Conservation (phyloP, 2,113 vertebrate species). For the Malurus elegans region DNA sequence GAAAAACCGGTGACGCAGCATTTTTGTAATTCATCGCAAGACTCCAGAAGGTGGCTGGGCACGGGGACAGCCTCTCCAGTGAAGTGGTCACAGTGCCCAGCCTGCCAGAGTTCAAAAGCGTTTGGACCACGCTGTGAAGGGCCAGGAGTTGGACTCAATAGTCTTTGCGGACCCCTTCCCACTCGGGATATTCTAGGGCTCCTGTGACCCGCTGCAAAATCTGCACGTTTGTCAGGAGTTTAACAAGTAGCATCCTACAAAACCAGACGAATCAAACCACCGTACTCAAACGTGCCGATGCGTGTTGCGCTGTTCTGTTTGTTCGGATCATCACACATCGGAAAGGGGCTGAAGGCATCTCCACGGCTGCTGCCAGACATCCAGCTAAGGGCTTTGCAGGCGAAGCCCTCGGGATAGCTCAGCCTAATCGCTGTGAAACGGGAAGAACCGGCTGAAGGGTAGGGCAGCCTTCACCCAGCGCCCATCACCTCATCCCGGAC, state of each 20-base stretch:
- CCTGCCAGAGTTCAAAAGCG: neutral
- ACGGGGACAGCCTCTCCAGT: neutral
- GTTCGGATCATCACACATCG: rapidly evolving
- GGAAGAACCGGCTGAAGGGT: rapidly evolving
- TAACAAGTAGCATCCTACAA: neutral
- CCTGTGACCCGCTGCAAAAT: neutral
- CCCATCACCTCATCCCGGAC: no score
- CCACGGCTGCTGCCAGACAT: neutral
- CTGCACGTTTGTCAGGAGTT: rapidly evolving
- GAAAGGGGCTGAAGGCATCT: rapidly evolving
- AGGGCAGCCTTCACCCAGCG: neutral
- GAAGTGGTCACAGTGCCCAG: neutral
- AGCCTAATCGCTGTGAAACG: rapidly evolving
- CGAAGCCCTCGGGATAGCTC: no score
- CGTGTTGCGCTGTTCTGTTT: rapidly evolving
- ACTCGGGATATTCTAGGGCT: neutral
- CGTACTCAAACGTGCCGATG: rapidly evolving
- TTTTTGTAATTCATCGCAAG: neutral
- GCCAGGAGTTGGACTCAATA: neutral
- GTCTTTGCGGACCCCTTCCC: neutral
- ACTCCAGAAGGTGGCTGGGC: neutral
- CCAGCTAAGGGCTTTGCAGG: no score
- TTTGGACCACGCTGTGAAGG: neutral
- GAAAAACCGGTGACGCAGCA: neutral
- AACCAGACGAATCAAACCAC: neutral